phyloP scores from a whole-genome alignment of 2,888 invertebrate genomes.

The Acanthosepion lycidas region DNA sequence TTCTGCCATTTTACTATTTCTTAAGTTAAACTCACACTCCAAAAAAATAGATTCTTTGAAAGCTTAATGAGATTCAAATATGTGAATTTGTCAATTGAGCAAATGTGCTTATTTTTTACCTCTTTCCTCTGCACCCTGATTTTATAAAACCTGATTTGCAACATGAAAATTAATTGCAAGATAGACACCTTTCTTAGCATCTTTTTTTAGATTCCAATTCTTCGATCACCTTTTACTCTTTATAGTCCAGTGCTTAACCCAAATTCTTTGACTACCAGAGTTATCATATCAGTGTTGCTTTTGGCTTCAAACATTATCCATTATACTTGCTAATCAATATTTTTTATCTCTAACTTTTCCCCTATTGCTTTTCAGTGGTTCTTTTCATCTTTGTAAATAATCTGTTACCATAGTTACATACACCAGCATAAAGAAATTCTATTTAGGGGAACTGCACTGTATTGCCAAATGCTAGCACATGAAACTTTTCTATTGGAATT shows the following conservation, averaged over 20 bases:
- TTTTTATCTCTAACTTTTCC: background rate
- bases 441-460: background rate
- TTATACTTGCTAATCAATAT: slow-evolving; percentile 7
- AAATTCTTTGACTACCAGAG: background rate
- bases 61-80: background rate
- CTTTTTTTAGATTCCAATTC: background rate
- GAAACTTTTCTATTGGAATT: slow-evolving; percentile 2
- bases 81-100: background rate
- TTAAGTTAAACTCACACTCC: background rate
- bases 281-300: background rate
- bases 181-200: background rate
- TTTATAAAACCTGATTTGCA: background rate
- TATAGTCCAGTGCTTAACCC: background rate
- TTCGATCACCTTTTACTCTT: background rate
- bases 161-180: background rate
- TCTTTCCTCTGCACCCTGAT: background rate
- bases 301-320: background rate
- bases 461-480: background rate
- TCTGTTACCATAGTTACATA: background rate
- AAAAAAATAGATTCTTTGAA: background rate
- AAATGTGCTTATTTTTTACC: background rate
- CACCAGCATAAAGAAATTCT: background rate
- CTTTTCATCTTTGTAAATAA: background rate
- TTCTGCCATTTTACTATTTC: background rate
- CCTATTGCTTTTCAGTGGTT: background rate